Conservation (phyloP, 2,113 vertebrate species). For the Neotragus pygmaeus region DNA sequence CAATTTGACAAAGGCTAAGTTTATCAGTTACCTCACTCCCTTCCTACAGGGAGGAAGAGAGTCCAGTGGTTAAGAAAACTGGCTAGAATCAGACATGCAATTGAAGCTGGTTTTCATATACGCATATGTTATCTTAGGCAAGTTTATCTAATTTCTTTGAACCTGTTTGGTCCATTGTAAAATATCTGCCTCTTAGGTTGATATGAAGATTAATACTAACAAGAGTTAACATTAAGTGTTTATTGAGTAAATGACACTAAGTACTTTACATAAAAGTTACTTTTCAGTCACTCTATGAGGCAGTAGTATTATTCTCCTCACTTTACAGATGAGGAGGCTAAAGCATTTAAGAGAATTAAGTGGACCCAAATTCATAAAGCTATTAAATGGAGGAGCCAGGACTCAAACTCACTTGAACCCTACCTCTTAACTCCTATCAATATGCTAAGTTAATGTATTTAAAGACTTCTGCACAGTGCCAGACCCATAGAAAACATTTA, state of each 20-base stretch:
- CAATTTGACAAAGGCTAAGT: background rate
- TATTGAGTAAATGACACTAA: background rate
- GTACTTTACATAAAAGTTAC: background rate
- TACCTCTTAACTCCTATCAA: background rate
- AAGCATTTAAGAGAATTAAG: background rate
- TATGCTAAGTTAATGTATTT: background rate
- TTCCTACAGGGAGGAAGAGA: background rate
- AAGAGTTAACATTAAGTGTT: background rate
- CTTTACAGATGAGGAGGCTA: background rate
- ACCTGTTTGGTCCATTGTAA: background rate
- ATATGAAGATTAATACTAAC: background rate
- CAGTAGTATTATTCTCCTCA: background rate
- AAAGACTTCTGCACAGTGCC: background rate
- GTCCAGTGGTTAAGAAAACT: background rate
- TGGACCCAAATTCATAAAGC: background rate
- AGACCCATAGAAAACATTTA: background rate
- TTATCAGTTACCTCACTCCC: background rate
- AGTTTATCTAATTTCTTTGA: background rate
- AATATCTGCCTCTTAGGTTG: background rate
- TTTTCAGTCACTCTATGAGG: background rate
- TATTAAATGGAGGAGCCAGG: background rate
- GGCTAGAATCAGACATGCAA: background rate
- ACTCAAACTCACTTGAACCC: background rate
- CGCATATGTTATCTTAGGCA: background rate
- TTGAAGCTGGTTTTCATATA: background rate